Evolutionary conservation across 2,888 invertebrate genomes (phyloP), one percentile per base, ranked within the genome.

Genomic region (Miltochrista miniata): DNA sequence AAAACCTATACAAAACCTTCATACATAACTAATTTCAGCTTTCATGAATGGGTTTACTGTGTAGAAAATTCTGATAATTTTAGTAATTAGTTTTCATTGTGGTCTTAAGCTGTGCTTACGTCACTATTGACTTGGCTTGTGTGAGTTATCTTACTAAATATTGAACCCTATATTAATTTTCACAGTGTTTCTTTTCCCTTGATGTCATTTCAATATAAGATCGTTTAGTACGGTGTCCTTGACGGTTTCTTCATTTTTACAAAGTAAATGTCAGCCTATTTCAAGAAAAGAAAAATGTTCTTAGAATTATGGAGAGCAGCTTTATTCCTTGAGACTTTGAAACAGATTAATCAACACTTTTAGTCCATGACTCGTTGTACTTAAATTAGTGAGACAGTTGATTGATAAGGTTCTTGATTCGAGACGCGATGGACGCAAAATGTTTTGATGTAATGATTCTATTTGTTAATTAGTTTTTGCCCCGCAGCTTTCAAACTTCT

Each of bases 301-400:
- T 24, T 29, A n/a, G 39, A 29, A 29, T 39, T 24, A 4, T 1
- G 36, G 4, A 36, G 36, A 9, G 36, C 9, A 10, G 36, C 36
- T 36, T 36, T 36, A 36, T 36, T 36, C 14, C 14, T 15, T 36
- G 14, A 36, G 14, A 36, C 14, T 14, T 15, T 36, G 14, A 36
- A 36, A 36, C 14, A 36, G 36, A 15, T 15, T 36, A 36, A 36
- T 36, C 14, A 36, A 36, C 36, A 36, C 13, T 47, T 54, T 38
- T 8, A 24, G 18, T 35, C 43, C 34, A 36, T 35, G 35, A 35
- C 35, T 35, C 35, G 35, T 35, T 35, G 14, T 14, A 36, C 3
- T 3, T 0, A 36, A 15, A 36, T 36, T 15, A 36, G 36, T 15
- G 15, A 1, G 36, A 10, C 15, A 9, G 36, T 36, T 14, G 36